Base-by-base conservation (phyloP, 2,888 invertebrate species). In the Drosophila austrosaltans region DNA sequence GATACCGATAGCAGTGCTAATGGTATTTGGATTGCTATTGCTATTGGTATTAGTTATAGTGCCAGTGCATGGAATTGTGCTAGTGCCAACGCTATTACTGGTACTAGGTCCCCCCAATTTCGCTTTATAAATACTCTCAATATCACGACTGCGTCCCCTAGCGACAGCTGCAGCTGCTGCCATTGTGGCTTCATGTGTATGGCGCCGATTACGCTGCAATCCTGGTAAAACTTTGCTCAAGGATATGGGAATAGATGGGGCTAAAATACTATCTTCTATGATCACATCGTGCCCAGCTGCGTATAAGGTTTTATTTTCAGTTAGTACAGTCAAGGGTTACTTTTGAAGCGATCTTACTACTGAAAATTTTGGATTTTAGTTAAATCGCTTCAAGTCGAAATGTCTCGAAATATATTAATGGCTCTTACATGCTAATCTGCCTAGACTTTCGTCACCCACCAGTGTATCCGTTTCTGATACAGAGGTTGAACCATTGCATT, bases 381-480 rank as follows among this genome's bases (percentile, higher is more conserved):
- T n/a, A n/a, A 40, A 40, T n/a, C 40, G 40, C 40, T n/a, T 40
- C 40, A 40, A 40, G 0, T 22, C 44, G 3, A 16, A 16, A 16
- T 20, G 5, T 36, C 56, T 36, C 36, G 8, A 10, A 48, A 48
- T 48, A 7, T 48, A 16, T 16, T 16, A 1, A 4, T 22, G 48
- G 25, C 6, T 66, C 77, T 83, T 83, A 81, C 81, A 48, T 76
- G 70, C 12, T 48, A 61, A 16, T 28, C 44, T 69, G 56, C 48
- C 28, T 1, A 28, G 28, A 54, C 69, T 72, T 30, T 76, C 79
- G 4, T 64, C 71, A 36, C 73, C 87, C 60, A 83, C 75, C 20
- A 83, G 66, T 2, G 87, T 83, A 48, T 87, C 82, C 22, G 83
- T 68, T 32, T 84, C 87, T 32, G 83, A 83, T 53, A 77, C 64